These are phyloP conservation scores for Lytechinus variegatus DNA, from an alignment of 35 echinoderm and acorn worm genomes.

Conservation along the genomic window DNA sequence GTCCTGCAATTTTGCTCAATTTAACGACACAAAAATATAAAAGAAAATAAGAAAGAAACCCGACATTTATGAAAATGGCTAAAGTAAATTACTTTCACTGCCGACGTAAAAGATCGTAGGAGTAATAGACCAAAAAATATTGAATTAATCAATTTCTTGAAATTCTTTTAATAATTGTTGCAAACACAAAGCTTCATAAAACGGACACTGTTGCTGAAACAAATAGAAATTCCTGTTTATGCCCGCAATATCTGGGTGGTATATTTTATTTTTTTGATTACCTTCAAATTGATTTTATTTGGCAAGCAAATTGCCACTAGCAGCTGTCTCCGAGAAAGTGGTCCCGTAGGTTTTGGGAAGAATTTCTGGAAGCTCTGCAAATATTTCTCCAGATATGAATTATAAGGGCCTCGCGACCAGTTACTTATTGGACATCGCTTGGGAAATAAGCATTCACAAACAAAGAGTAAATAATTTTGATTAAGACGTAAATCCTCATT, in stretches of 20 bases:
- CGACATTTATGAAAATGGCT: too few relatives aligned
- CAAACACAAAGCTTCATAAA: neutral
- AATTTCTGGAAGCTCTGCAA: neutral
- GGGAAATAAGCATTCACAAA: neutral
- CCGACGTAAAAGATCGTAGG: neutral
- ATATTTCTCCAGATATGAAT: neutral
- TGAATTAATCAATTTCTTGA: neutral
- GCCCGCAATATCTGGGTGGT: conserved; percentile 7
- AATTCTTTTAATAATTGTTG: neutral
- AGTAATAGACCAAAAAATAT: too few relatives aligned
- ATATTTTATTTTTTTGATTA: neutral
- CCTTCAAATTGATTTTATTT: conserved; percentile 36
- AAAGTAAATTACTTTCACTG: neutral
- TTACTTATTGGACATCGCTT: neutral
- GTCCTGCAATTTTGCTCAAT: too few relatives aligned
- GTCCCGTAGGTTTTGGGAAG: neutral
- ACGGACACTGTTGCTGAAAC: neutral
- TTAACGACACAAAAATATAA: too few relatives aligned
- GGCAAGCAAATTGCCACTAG: conserved; percentile 31
- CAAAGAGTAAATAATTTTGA: neutral
- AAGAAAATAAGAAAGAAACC: too few relatives aligned
- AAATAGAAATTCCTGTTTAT: neutral
- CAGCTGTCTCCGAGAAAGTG: neutral
- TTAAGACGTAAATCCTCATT: conserved; percentile 5
- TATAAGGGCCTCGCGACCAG: neutral